Evolutionary conservation across 2,888 invertebrate species (phyloP), one percentile per base, ranked within the genome.

Genomic region (Arrhopalites spinosus): DNA sequence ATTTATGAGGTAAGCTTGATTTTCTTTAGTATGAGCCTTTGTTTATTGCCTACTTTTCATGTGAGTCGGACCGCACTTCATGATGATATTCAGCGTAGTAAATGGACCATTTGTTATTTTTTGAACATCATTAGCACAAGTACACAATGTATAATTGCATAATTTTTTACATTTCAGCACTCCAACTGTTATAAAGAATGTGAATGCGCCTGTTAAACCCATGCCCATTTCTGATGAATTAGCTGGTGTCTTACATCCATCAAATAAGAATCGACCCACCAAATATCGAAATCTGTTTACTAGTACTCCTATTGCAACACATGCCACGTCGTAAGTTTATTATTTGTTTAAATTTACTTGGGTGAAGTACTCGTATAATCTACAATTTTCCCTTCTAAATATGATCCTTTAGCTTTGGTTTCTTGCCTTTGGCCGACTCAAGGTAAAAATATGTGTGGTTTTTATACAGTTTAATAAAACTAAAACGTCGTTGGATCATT

Each of bases 221-320:
- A 29, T 67, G 56, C 73, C 73, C 27, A 59, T 67, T 20, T 71
- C 69, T 25, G 78, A 79, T 66, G 76, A 79, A 56, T 63, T 77
- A 53, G 64, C 59, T 59, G 68, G 78, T 11, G 71, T 80, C 59
- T 63, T 80, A 13, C 78, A 80, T 64, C 78, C 78, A 13, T 78
- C 78, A 20, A 80, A 80, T 45, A 79, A 77, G 59, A 80, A 78
- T 74, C 76, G 79, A n/a, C 79, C 79, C 45, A 61, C 74, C 50
- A 79, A 79, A 66, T 78, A 59, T 68, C 53, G 79, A 59, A 79
- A 77, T 45, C 47, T 80, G 20, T 80, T 80, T 47, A 80, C 79
- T 7, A 77, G 77, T 45, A 78, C 79, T 23, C 79, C 79, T 25
- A 77, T 79, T 56, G 74, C 74, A 25, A 63, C 61, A 61, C 70